These are phyloP conservation scores for Chaetops frenatus DNA, from an alignment of 2,113 vertebrate species.

Conservation along the genomic window DNA sequence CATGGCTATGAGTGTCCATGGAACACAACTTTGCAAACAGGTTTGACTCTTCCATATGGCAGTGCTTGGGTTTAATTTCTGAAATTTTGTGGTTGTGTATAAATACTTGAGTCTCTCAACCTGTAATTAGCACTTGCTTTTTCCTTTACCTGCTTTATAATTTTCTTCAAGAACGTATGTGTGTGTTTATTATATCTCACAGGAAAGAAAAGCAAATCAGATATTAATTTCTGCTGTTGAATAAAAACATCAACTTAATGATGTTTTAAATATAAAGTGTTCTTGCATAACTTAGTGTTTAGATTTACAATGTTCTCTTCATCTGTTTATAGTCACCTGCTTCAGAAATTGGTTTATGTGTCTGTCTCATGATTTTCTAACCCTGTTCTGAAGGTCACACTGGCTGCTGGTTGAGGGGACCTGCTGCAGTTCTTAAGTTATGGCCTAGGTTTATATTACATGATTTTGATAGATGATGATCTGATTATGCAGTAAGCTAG, in stretches of 20 bases:
- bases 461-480: constrained; percentile 1
- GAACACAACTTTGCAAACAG: background rate
- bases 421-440: background rate
- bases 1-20: background rate
- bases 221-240: background rate
- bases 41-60: background rate
- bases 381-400: background rate
- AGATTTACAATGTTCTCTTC: background rate
- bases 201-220: background rate
- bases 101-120: background rate
- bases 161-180: background rate
- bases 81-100: background rate
- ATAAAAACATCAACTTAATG: background rate
- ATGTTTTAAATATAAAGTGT: background rate
- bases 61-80: background rate
- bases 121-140: background rate
- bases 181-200: background rate
- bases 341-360: background rate
- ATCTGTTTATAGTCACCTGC: background rate
- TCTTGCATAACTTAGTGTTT: background rate
- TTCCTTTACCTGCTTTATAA: background rate
- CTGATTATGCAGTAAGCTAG: background rate
- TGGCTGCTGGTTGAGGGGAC: background rate
- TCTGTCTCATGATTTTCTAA: background rate
- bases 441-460: background rate